Percentiles rank a stretch among this genome's conserved stretches.
These are phyloP conservation scores for Columba livia DNA, from an alignment of 2,113 vertebrate genomes.

Conservation along the genomic window DNA sequence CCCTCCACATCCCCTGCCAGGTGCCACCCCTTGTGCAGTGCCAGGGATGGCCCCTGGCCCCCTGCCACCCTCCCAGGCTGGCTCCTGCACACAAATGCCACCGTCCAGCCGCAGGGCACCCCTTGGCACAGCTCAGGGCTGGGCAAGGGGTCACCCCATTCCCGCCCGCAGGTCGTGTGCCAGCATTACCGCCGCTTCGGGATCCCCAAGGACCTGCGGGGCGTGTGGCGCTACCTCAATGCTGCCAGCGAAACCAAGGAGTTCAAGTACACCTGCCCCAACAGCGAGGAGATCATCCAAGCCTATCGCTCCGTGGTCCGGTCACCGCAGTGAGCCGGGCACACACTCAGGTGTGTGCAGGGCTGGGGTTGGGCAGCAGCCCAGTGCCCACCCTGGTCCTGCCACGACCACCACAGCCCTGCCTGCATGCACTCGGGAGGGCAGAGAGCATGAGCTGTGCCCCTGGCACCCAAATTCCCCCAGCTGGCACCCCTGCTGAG, in stretches of 20 bases:
- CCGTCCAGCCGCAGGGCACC: fast-evolving
- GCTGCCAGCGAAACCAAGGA: slow-evolving; percentile 78
- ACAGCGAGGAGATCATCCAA: slow-evolving; percentile 80
- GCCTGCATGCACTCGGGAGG: not conserved
- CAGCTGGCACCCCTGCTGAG: not conserved
- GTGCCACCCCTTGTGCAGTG: not conserved
- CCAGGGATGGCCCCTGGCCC: no score
- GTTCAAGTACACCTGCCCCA: slow-evolving; percentile 89
- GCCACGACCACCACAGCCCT: not conserved
- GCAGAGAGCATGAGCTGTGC: not conserved
- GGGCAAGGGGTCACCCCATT: not conserved
- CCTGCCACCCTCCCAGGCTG: not conserved
- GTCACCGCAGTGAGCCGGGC: not conserved
- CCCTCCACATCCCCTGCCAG: no score
- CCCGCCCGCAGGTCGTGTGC: slow-evolving; percentile 81
- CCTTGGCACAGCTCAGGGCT: no score
- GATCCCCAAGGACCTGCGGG: slow-evolving; percentile 79
- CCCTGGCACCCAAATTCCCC: not conserved
- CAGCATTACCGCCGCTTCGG: slow-evolving; percentile 80
- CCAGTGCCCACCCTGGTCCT: fast-evolving
- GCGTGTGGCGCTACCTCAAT: slow-evolving; percentile 81
- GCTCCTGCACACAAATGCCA: not conserved
- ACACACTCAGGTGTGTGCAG: fast-evolving
- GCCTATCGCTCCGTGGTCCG: slow-evolving; percentile 85
- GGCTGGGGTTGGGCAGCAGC: not conserved